Evolutionary conservation across 2,888 invertebrate genomes (phyloP).

Genomic region (Amphipyra berbera): DNA sequence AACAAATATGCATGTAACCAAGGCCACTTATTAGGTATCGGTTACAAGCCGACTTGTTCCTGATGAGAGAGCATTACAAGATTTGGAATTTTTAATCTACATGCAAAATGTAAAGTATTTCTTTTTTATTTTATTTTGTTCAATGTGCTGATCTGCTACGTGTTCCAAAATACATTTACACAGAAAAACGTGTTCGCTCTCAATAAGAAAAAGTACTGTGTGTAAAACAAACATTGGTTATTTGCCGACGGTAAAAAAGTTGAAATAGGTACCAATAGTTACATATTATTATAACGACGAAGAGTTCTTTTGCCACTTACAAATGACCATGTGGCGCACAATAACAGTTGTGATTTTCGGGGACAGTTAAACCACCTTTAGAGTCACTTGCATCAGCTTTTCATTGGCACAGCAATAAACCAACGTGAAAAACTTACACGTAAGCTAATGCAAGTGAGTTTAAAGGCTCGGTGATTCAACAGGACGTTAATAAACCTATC

Average conservation of each 20-base stretch:
- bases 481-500: constrained; percentile 61
- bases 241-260: constrained; percentile 64
- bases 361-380: constrained; percentile 57
- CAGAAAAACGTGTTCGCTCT: constrained; percentile 72
- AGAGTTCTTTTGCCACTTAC: constrained; percentile 76
- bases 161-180: constrained; percentile 70
- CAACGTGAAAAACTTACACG: constrained; percentile 31
- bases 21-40: constrained; percentile 77
- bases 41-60: constrained; percentile 85
- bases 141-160: constrained; percentile 80
- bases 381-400: constrained; percentile 51
- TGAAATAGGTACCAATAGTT: constrained; percentile 67
- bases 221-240: constrained; percentile 65
- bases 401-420: constrained; percentile 36
- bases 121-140: constrained; percentile 60
- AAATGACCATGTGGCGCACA: constrained; percentile 72
- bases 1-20: constrained; percentile 88
- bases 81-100: constrained; percentile 61
- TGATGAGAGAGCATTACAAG: constrained; percentile 73
- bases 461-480: constrained; percentile 36
- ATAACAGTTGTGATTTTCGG: constrained; percentile 66
- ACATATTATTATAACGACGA: constrained; percentile 69
- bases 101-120: constrained; percentile 60
- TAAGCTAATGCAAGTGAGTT: constrained; percentile 53
- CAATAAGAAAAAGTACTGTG: constrained; percentile 68